phyloP scores from a whole-genome alignment of 2,888 invertebrate genomes.

The Barypeithes pellucidus region DNA sequence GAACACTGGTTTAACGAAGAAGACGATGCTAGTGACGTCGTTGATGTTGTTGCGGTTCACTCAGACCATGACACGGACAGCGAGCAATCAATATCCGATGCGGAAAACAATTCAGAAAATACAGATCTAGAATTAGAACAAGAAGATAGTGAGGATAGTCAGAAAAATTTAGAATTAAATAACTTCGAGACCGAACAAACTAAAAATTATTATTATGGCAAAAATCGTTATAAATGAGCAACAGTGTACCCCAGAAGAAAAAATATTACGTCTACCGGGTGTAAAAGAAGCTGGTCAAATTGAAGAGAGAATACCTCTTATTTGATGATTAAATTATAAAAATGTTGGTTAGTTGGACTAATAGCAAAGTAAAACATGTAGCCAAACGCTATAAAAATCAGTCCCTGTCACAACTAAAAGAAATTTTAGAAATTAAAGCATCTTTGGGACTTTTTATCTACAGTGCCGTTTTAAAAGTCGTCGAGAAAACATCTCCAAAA shows the following conservation, averaged over 20 bases:
- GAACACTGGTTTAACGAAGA: background rate
- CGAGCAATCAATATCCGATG: background rate
- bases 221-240: slow-evolving; percentile 8
- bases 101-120: background rate
- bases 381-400: slow-evolving; percentile 6
- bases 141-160: background rate
- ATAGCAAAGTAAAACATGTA: background rate
- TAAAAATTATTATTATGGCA: background rate
- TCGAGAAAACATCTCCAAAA: background rate
- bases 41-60: background rate
- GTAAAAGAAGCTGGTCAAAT: background rate
- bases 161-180: background rate
- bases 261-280: background rate
- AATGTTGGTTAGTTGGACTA: background rate
- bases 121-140: background rate
- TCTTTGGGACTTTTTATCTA: background rate
- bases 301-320: background rate
- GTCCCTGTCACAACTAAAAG: background rate
- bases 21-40: background rate
- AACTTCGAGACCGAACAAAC: background rate
- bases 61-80: background rate
- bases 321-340: background rate
- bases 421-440: slow-evolving; percentile 2
- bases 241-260: background rate
- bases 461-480: background rate